A percentile compares a stretch with the other conserved stretches of the same genome.
These are phyloP conservation scores for Micropoecilia bifurca DNA, from an alignment of 2,797 vertebrate genomes.

Conservation along the genomic window DNA sequence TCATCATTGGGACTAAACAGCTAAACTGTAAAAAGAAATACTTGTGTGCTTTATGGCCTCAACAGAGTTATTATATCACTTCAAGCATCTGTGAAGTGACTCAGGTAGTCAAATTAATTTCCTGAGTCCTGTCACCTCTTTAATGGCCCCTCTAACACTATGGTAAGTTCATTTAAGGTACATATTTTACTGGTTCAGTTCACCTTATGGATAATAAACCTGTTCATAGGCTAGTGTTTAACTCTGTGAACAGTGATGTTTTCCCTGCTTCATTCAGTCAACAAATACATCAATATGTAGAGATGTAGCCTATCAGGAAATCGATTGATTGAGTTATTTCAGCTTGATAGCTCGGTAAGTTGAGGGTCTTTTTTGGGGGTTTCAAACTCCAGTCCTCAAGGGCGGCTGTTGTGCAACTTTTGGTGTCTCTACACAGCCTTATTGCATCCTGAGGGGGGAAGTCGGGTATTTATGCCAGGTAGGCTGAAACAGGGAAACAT, in stretches of 20 bases:
- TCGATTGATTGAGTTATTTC: background rate
- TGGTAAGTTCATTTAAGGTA: background rate
- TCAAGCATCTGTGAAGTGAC: conserved; percentile 15
- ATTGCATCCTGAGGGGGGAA: background rate
- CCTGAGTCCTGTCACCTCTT: conserved; percentile 11
- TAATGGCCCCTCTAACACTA: background rate
- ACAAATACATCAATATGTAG: background rate
- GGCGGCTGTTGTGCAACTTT: background rate
- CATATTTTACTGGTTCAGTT: background rate
- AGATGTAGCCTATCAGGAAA: background rate
- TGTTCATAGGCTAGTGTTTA: background rate
- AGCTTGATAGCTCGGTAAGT: background rate
- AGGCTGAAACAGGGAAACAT: background rate
- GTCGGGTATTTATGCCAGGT: background rate
- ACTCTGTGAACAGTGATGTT: background rate
- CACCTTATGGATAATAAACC: conserved; percentile 3
- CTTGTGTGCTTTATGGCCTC: background rate
- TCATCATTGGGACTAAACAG: conserved; percentile 7
- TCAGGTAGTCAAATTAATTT: conserved; percentile 5
- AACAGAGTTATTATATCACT: conserved; percentile 19
- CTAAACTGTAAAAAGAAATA: background rate
- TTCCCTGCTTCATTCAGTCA: background rate
- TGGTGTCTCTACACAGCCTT: background rate
- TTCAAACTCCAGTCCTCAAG: background rate
- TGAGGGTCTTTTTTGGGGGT: background rate